Evolutionary conservation across 1,140 invertebrate species (phyloP), one percentile per base, ranked within the genome.

Genomic region (Stenopsyche tienmushanensis): DNA sequence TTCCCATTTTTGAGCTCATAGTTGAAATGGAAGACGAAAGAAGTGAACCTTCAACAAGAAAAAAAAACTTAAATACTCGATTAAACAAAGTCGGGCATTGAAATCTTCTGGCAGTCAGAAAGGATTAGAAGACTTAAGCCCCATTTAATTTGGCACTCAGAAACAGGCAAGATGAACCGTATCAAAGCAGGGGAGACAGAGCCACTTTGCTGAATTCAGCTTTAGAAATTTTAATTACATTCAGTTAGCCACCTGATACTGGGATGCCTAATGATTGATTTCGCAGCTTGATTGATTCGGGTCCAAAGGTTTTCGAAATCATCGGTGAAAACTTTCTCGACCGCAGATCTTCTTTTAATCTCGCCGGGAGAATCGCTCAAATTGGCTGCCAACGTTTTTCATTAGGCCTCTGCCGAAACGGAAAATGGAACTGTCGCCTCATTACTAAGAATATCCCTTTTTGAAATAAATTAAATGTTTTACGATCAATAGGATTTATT

Each of bases 141-240:
- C 18, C 23, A 24, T 53, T 53, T 53, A 53, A 53, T 53, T 53
- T 29, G 50, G 47, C 47, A 21, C 47, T 49, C 21, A 53, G 50
- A 34, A 34, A 34, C 29, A 5, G 29, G 29, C 29, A 13, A 24
- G 23, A 23, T 24, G 20, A 53, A 26, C 21, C 50, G 23, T 53
- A 53, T 53, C 26, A 53, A 53, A 29, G 24, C 23, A 13, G 25
- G 25, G 47, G 47, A 50, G 13, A 44, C 41, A 3, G 13, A 50
- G 47, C 44, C 5, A 8, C 10, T 18, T 50, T 21, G 47, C 47
- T 9, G 3, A 44, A 3, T 44, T 13, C 18, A 13, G 29, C 5
- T 34, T 17, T 15, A 15, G 52, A 10, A 55, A 25, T 55, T 55
- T 55, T 55, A 55, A 55, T 55, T 55, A 55, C 49, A 21, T 24